Evolutionary conservation across 2,113 vertebrate species (phyloP).

Genomic region (Gobio gobio): DNA sequence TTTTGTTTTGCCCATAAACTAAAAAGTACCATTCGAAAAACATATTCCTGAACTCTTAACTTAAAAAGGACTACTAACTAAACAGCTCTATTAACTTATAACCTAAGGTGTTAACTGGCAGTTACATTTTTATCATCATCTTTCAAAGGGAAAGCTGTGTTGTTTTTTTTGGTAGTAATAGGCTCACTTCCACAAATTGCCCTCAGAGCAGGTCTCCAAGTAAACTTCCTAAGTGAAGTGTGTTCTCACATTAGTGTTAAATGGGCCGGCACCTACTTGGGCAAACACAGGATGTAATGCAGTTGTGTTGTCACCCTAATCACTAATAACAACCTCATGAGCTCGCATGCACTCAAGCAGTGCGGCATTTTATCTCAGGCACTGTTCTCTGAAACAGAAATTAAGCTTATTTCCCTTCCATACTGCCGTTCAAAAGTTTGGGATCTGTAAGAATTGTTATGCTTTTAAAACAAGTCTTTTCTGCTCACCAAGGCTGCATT

Average conservation of each 20-base stretch:
- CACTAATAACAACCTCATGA: slow-evolving; percentile 33
- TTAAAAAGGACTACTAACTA: background rate
- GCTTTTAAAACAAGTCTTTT: too few species aligned
- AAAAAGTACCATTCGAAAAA: background rate
- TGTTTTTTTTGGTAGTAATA: slow-evolving; percentile 46
- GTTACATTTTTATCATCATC: slow-evolving; percentile 13
- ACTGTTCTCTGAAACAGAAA: background rate
- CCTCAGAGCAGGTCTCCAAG: slow-evolving; percentile 58
- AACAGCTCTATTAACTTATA: slow-evolving; percentile 5
- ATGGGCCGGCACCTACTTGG: slow-evolving; percentile 44
- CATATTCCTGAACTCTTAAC: background rate
- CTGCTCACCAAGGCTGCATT: too few species aligned
- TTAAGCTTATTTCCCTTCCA: background rate
- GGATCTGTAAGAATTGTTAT: too few species aligned
- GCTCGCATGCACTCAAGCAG: background rate
- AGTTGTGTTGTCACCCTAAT: slow-evolving; percentile 33
- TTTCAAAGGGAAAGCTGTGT: slow-evolving; percentile 14
- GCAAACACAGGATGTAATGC: slow-evolving; percentile 51
- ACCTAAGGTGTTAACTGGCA: background rate
- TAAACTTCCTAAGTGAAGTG: slow-evolving; percentile 57
- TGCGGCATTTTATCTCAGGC: background rate
- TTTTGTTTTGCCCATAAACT: background rate
- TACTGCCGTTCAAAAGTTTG: too few species aligned
- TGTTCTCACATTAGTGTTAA: slow-evolving; percentile 61
- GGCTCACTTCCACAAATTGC: slow-evolving; percentile 45